Evolutionary conservation across 2,113 vertebrate species (phyloP).

Genomic region (Myotis davidii): DNA sequence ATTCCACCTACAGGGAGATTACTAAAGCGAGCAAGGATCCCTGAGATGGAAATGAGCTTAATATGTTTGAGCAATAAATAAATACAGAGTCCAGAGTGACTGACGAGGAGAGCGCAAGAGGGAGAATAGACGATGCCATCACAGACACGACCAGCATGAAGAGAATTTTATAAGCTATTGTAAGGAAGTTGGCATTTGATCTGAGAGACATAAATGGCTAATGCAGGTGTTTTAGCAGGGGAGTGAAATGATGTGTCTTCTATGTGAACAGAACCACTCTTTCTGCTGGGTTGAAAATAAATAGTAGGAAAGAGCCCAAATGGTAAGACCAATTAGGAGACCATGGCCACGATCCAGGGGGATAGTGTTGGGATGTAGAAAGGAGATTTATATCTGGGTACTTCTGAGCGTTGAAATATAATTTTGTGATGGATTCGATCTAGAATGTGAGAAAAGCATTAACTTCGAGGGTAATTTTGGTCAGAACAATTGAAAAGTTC

Average conservation of each 20-base stretch:
- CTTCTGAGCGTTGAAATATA: neutral
- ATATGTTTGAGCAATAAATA: neutral
- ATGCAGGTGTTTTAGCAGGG: neutral
- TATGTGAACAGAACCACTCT: neutral
- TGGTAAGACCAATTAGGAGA: neutral
- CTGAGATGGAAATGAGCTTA: neutral
- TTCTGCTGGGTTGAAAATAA: neutral
- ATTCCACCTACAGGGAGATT: neutral
- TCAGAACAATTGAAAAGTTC: neutral
- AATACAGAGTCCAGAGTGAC: neutral
- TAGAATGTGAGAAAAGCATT: neutral
- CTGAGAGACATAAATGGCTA: neutral
- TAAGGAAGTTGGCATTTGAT: neutral
- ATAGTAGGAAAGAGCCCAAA: neutral
- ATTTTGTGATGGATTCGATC: neutral
- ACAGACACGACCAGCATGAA: neutral
- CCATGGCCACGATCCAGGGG: neutral
- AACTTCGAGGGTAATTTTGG: neutral
- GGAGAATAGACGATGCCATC: neutral
- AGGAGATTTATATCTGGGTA: neutral
- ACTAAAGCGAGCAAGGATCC: neutral
- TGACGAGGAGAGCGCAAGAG: neutral
- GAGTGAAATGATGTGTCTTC: neutral
- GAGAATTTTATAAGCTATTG: neutral
- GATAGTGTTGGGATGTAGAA: neutral